A percentile compares a stretch with the other conserved stretches of the same genome.
Conservation (phyloP, 2,888 invertebrate genomes). For the Cataglyphis livida region DNA sequence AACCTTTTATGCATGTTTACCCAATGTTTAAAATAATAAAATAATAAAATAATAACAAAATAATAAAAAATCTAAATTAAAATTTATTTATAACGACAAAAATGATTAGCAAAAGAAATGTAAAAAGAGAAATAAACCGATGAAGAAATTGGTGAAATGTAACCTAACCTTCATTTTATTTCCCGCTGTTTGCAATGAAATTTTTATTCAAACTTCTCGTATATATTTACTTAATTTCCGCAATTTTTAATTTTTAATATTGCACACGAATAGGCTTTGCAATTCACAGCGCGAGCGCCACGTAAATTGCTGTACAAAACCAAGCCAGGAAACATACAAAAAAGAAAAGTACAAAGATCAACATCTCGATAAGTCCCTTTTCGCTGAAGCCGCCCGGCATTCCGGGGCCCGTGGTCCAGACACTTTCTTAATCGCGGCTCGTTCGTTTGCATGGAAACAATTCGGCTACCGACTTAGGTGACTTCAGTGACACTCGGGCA, state of each 20-base stretch:
- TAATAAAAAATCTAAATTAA: neutral
- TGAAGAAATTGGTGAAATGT: neutral
- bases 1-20: no score
- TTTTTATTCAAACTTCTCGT: neutral
- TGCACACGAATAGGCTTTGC: slow-evolving; percentile 6
- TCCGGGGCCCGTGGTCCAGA: slow-evolving; percentile 68
- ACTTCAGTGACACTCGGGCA: slow-evolving; percentile 71
- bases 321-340: slow-evolving; percentile 58
- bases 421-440: slow-evolving; percentile 76
- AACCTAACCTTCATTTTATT: no score
- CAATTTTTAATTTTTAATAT: slow-evolving; percentile 33
- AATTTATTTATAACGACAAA: neutral
- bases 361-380: slow-evolving; percentile 73
- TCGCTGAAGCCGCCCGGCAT: slow-evolving; percentile 67
- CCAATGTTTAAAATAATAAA: no score
- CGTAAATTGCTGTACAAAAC: slow-evolving; percentile 41
- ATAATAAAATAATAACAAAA: neutral
- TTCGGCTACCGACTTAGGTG: slow-evolving; percentile 78
- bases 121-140: neutral
- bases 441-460: slow-evolving; percentile 78
- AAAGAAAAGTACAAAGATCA: slow-evolving; percentile 69
- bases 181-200: neutral
- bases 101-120: neutral
- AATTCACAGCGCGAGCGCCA: slow-evolving; percentile 24
- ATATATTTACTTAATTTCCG: neutral